Percentiles rank a stretch among this genome's conserved stretches.
phyloP scores from a whole-genome alignment of 2,797 vertebrate genomes.

The Anguilla pacifica region DNA sequence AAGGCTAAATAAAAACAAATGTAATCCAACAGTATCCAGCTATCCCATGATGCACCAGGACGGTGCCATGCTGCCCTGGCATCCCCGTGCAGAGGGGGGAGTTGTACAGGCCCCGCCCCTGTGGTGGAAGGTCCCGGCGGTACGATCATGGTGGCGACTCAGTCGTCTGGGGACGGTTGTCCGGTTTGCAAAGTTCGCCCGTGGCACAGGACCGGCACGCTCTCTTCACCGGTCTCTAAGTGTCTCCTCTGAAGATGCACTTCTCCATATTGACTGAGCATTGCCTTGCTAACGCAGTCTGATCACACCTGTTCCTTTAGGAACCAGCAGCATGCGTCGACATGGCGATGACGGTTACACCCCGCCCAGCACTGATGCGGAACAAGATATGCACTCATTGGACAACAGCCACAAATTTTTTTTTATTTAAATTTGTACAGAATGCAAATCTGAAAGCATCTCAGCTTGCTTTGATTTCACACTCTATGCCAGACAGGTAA shows the following conservation, averaged over 20 bases:
- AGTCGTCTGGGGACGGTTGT: not conserved
- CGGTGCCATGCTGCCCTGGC: not conserved
- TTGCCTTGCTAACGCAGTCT: not conserved
- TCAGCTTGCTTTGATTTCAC: not conserved
- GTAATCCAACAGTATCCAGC: slow-evolving; percentile 17
- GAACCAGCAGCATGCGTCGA: not conserved
- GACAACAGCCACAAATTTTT: not conserved
- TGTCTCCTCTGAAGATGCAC: not conserved
- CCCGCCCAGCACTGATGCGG: not conserved
- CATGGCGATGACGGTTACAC: not conserved
- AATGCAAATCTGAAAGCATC: not conserved
- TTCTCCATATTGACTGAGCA: not conserved
- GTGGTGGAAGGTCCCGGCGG: not conserved
- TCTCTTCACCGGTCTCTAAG: not conserved
- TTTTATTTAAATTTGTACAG: too few species aligned
- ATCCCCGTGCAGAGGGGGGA: not conserved
- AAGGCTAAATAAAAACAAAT: not conserved
- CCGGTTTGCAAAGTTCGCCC: not conserved
- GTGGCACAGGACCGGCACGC: not conserved
- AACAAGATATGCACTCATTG: not conserved
- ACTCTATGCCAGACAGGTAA: not conserved
- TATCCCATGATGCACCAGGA: not conserved
- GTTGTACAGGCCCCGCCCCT: not conserved
- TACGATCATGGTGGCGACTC: not conserved
- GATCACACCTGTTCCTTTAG: not conserved